These are phyloP conservation scores for Lepilemur ruficaudatus DNA, from an alignment of 2,797 vertebrate species.

Conservation along the genomic window DNA sequence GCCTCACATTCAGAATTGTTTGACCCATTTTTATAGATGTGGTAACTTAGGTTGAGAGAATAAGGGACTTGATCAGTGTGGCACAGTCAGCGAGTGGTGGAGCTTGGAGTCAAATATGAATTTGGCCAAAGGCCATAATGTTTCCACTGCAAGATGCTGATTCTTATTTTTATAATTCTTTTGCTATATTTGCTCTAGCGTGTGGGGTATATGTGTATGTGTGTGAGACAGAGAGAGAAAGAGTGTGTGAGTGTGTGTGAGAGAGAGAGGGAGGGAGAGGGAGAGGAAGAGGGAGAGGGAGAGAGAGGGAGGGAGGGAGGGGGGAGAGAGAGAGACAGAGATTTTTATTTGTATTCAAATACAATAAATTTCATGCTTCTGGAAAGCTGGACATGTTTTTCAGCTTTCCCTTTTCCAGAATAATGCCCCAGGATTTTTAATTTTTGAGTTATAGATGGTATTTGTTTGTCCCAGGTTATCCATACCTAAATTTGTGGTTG, in stretches of 20 bases:
- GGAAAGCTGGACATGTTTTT: conserved; percentile 18
- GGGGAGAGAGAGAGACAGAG: background rate
- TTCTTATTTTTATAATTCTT: background rate
- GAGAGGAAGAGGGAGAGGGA: background rate
- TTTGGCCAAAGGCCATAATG: background rate
- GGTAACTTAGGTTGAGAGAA: background rate
- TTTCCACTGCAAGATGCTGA: background rate
- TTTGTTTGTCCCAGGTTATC: conserved; percentile 53
- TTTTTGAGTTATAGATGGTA: conserved; percentile 41
- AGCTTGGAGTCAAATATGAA: background rate
- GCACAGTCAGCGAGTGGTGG: background rate
- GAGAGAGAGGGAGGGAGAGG: too few species aligned
- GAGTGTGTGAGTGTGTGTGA: background rate
- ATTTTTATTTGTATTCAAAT: background rate
- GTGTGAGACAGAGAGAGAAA: too few species aligned
- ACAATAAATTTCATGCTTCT: background rate
- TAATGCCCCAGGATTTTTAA: background rate
- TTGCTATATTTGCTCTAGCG: background rate
- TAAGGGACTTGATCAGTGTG: background rate
- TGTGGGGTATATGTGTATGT: background rate
- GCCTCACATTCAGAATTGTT: background rate
- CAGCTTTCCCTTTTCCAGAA: background rate
- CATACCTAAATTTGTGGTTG: background rate
- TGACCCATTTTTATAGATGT: background rate
- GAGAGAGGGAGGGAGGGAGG: background rate